Evolutionary conservation across 2,888 invertebrate genomes (phyloP).

Genomic region (Stegophylla sp.): DNA sequence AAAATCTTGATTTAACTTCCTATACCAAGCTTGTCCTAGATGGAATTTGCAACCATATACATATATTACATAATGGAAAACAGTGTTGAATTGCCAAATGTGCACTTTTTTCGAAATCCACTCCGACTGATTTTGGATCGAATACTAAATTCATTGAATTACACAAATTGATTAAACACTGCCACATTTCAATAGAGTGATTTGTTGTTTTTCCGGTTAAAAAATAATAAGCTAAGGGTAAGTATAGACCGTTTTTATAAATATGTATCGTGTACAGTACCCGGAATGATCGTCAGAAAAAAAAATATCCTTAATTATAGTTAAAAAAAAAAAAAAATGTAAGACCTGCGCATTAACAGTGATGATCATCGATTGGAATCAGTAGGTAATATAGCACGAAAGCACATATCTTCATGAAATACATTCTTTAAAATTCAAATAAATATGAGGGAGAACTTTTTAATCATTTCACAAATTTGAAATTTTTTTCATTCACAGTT

Average conservation of each 20-base stretch:
- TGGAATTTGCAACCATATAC: background rate
- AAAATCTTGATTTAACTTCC: conserved; percentile 5
- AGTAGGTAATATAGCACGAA: too few relatives aligned
- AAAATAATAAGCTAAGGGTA: too few relatives aligned
- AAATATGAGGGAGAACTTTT: too few relatives aligned
- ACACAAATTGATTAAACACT: background rate
- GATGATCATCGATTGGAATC: too few relatives aligned
- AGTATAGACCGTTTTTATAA: background rate
- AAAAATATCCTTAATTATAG: too few relatives aligned
- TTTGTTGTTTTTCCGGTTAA: background rate
- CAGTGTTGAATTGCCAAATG: background rate
- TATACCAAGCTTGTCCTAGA: conserved; percentile 1
- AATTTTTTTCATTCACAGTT: too few relatives aligned
- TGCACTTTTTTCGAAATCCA: conserved; percentile 4
- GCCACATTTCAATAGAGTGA: background rate
- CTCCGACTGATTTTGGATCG: background rate
- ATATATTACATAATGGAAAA: background rate
- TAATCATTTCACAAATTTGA: too few relatives aligned
- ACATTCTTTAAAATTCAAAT: too few relatives aligned
- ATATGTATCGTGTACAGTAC: background rate
- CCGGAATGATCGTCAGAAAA: too few relatives aligned
- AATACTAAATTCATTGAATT: background rate
- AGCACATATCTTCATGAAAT: too few relatives aligned
- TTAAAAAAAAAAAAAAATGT: too few relatives aligned
- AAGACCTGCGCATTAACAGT: too few relatives aligned